Evolutionary conservation across 2,888 invertebrate species (phyloP).

Genomic region (Dynastes hyllus): DNA sequence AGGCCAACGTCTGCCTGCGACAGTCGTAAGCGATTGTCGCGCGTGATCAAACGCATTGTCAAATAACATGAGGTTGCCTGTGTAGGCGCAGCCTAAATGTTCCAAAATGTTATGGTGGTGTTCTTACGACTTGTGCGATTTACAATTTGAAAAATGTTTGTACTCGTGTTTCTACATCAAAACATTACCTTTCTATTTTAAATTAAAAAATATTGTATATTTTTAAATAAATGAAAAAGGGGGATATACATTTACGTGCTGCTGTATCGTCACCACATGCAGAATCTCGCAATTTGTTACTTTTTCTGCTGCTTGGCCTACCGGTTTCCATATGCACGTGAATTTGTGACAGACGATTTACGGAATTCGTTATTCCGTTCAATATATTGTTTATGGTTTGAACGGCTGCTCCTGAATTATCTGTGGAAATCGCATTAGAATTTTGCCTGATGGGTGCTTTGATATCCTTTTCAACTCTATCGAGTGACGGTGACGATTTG

Average conservation of each 20-base stretch:
- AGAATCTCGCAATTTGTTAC: conserved; percentile 40
- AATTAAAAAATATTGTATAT: no score
- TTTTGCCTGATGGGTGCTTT: conserved; percentile 60
- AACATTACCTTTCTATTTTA: no score
- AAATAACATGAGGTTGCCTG: no score
- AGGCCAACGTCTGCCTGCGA: no score
- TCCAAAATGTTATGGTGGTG: no score
- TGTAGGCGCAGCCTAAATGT: no score
- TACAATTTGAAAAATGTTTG: no score
- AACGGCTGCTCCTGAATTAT: conserved; percentile 66
- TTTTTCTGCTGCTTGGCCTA: conserved; percentile 32
- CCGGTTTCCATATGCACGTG: conserved; percentile 47
- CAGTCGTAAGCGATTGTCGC: no score
- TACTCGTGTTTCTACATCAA: no score
- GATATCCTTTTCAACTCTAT: conserved; percentile 15
- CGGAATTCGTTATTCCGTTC: conserved; percentile 67
- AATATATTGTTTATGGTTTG: conserved; percentile 68
- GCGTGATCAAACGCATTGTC: no score
- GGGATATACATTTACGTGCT: conserved; percentile 41
- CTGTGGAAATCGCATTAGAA: conserved; percentile 64
- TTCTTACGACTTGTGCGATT: no score
- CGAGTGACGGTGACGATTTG: conserved; percentile 29
- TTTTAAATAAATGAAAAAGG: not conserved
- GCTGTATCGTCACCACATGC: conserved; percentile 48
- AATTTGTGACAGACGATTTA: conserved; percentile 64